Conservation (phyloP, 2,113 vertebrate genomes). For the Callopanchax toddi region DNA sequence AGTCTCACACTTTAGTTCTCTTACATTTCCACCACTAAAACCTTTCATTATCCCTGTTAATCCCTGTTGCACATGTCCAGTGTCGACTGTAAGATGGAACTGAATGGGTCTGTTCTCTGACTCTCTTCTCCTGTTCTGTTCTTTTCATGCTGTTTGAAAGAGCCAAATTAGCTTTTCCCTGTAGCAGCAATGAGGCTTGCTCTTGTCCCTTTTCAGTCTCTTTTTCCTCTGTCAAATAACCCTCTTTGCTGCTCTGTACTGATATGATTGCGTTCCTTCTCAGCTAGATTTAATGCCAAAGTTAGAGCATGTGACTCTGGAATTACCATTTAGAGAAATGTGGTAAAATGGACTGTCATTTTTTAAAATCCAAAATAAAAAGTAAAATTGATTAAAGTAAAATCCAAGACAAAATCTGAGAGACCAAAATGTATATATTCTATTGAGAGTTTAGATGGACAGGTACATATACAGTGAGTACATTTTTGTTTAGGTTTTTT, state of each 20-base stretch:
- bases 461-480: too few species aligned
- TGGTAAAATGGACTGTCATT: slow-evolving; percentile 38
- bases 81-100: slow-evolving; percentile 51
- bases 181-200: slow-evolving; percentile 56
- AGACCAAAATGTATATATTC: too few species aligned
- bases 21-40: slow-evolving; percentile 53
- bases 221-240: slow-evolving; percentile 71
- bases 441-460: too few species aligned
- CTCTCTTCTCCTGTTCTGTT: slow-evolving; percentile 49
- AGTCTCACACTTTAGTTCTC: slow-evolving; percentile 26
- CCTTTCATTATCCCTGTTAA: slow-evolving; percentile 60
- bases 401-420: too few species aligned
- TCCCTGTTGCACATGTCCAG: slow-evolving; percentile 55
- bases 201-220: slow-evolving; percentile 67
- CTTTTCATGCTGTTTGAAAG: slow-evolving; percentile 69
- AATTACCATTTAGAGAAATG: slow-evolving; percentile 52
- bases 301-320: slow-evolving; percentile 41
- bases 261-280: slow-evolving; percentile 71
- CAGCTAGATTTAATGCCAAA: slow-evolving; percentile 66
- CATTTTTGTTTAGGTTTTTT: too few species aligned
- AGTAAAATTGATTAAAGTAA: too few species aligned
- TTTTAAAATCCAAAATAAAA: slow-evolving; percentile 19
- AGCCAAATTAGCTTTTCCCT: slow-evolving; percentile 66
- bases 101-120: slow-evolving; percentile 59
- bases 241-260: slow-evolving; percentile 69